phyloP scores from a whole-genome alignment of 2,888 invertebrate species.

The Cerastis rubricosa region DNA sequence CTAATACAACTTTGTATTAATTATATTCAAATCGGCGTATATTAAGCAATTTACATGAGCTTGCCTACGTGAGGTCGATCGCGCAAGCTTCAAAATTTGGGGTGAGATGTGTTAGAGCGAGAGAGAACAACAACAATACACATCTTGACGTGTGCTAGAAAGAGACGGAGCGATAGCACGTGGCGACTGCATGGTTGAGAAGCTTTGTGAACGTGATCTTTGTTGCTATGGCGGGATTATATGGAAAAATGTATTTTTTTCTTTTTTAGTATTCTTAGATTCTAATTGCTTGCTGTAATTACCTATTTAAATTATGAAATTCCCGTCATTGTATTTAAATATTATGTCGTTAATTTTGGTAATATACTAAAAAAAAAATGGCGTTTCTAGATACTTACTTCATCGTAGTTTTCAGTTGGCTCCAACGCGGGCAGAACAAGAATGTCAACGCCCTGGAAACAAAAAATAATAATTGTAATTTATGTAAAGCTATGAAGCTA shows the following conservation, averaged over 20 bases:
- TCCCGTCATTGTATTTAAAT: background rate
- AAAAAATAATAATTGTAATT: background rate
- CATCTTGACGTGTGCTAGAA: slow-evolving; percentile 40
- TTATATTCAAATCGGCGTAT: background rate
- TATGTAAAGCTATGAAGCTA: background rate
- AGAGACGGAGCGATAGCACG: slow-evolving; percentile 71
- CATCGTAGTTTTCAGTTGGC: slow-evolving; percentile 73
- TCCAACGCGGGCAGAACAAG: slow-evolving; percentile 74
- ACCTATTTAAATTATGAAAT: background rate
- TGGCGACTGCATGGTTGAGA: slow-evolving; percentile 59
- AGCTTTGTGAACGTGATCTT: slow-evolving; percentile 19
- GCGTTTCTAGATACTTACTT: slow-evolving; percentile 68
- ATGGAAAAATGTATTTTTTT: background rate
- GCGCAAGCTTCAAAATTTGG: slow-evolving; percentile 24
- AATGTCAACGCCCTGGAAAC: slow-evolving; percentile 78
- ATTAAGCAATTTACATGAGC: slow-evolving; percentile 10
- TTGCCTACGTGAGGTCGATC: slow-evolving; percentile 56
- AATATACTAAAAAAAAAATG: background rate
- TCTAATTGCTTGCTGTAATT: background rate
- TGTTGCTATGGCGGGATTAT: background rate
- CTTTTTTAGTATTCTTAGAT: background rate
- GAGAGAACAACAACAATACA: slow-evolving; percentile 64
- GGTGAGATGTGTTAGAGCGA: slow-evolving; percentile 38
- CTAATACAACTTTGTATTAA: background rate
- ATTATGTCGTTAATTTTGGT: background rate